These are phyloP conservation scores for Tamandua tetradactyla DNA, from an alignment of 2,797 vertebrate species.

Conservation along the genomic window DNA sequence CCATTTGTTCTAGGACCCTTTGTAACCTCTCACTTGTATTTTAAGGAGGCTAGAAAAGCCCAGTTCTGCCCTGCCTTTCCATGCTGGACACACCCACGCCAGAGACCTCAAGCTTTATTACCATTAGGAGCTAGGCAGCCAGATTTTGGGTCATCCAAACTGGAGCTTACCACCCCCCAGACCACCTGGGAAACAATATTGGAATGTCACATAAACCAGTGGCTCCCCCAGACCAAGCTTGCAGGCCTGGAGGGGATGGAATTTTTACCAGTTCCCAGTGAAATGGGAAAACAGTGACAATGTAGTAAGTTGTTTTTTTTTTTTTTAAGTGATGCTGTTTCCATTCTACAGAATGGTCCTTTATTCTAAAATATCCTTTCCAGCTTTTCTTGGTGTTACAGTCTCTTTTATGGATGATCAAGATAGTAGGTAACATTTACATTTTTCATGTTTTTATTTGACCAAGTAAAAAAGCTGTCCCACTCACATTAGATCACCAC, in stretches of 20 bases:
- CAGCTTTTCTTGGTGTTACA: constrained; percentile 25
- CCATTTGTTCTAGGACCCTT: constrained; percentile 56
- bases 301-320: not conserved
- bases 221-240: not conserved
- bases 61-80: not conserved
- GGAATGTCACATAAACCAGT: constrained; percentile 15
- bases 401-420: constrained; percentile 22
- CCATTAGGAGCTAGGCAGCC: constrained; percentile 26
- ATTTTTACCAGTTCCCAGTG: not conserved
- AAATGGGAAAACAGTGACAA: constrained; percentile 39
- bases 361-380: constrained; percentile 31
- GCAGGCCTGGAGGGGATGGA: not conserved
- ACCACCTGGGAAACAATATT: not conserved
- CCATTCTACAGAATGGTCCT: not conserved
- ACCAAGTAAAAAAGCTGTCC: constrained; percentile 22
- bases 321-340: constrained; percentile 18
- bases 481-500: not conserved
- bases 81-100: not conserved
- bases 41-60: constrained; percentile 42
- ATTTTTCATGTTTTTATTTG: constrained; percentile 27
- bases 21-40: constrained; percentile 54
- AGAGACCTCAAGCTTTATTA: constrained; percentile 25
- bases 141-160: not conserved
- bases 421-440: not conserved
- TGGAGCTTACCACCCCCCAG: not conserved